These are phyloP conservation scores for Ceratosolen solmsi DNA, from an alignment of 1,140 invertebrate genomes.

Conservation along the genomic window DNA sequence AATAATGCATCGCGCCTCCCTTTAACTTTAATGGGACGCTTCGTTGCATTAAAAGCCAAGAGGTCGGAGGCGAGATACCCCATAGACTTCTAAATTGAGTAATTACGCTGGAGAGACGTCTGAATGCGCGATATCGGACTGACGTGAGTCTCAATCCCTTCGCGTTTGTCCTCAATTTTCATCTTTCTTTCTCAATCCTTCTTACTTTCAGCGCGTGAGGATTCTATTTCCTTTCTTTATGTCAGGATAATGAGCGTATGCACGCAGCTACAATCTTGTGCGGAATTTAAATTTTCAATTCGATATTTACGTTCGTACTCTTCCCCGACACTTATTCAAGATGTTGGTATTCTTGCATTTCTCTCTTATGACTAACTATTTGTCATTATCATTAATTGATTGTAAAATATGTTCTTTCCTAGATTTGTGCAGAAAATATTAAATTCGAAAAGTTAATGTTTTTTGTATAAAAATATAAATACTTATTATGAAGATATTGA, in stretches of 20 bases:
- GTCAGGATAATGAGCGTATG: background rate
- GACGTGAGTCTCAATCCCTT: background rate
- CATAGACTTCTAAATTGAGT: conserved; percentile 48
- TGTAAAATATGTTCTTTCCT: too few species aligned
- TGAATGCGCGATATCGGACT: conserved; percentile 31
- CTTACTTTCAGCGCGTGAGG: background rate
- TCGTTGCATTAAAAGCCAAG: conserved; percentile 48
- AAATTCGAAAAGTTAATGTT: too few species aligned
- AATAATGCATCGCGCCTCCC: conserved; percentile 44
- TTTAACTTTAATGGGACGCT: conserved; percentile 48
- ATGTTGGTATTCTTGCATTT: background rate
- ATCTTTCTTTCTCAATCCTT: background rate
- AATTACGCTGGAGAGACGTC: conserved; percentile 36
- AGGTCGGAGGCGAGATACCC: background rate
- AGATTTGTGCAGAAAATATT: too few species aligned
- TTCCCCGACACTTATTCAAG: background rate
- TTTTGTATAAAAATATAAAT: too few species aligned
- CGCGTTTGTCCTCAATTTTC: too few species aligned
- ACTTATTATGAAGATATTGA: too few species aligned
- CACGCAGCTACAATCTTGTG: background rate
- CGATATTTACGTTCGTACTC: background rate
- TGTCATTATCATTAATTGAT: too few species aligned
- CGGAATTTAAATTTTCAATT: background rate
- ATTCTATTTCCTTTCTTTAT: background rate
- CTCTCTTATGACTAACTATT: too few species aligned